phyloP scores from a whole-genome alignment of 53 echinoderm and acorn worm genomes.

The Stichopus horrens region DNA sequence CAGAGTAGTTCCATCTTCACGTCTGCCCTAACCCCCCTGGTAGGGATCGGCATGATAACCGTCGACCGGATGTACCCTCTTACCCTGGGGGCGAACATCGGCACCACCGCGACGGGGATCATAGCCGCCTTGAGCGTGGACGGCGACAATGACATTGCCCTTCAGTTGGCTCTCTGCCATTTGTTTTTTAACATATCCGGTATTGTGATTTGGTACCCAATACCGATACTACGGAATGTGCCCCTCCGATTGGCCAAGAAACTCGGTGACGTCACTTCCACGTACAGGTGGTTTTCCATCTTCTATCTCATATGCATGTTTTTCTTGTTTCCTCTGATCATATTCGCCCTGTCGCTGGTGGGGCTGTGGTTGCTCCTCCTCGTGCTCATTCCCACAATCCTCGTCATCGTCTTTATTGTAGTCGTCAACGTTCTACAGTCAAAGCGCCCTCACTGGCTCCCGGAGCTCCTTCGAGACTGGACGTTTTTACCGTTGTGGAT shows the following conservation, averaged over 20 bases:
- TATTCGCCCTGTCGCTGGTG: constrained; percentile 80
- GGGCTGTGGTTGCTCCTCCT: constrained; percentile 65
- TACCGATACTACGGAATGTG: constrained; percentile 67
- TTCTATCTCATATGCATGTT: constrained; percentile 86
- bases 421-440: constrained; percentile 75
- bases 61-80: constrained; percentile 75
- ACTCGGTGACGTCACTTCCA: constrained; percentile 86
- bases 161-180: constrained; percentile 78
- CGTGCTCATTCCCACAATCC: constrained; percentile 58
- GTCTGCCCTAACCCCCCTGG: constrained; percentile 74
- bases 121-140: constrained; percentile 71
- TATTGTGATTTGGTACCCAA: constrained; percentile 74
- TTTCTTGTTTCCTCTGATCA: constrained; percentile 69
- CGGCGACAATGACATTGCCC: constrained; percentile 58
- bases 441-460: constrained; percentile 67
- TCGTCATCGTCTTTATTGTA: constrained; percentile 42
- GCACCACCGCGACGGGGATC: constrained; percentile 79
- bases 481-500: constrained; percentile 67
- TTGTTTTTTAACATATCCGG: constrained; percentile 77
- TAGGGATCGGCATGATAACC: constrained; percentile 73
- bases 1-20: constrained; percentile 86
- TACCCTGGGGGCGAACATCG: constrained; percentile 80
- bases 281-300: constrained; percentile 88
- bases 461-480: constrained; percentile 69
- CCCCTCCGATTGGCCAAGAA: constrained; percentile 79